These are phyloP conservation scores for Lycia hirtaria DNA, from an alignment of 2,888 invertebrate genomes.

Conservation along the genomic window DNA sequence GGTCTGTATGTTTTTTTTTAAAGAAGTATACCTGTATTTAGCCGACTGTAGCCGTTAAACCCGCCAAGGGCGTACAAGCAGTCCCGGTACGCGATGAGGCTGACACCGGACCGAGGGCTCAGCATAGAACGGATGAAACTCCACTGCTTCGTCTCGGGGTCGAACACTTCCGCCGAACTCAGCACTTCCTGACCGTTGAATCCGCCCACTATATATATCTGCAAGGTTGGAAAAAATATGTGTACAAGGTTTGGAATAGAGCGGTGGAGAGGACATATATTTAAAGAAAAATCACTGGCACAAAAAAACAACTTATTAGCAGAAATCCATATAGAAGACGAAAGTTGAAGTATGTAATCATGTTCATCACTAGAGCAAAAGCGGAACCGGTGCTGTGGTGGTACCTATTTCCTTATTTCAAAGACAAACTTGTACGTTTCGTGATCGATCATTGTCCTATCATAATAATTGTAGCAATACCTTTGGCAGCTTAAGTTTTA, in stretches of 20 bases:
- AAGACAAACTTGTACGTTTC: no score
- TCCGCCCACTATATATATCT: slow-evolving; percentile 92
- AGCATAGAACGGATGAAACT: slow-evolving; percentile 89
- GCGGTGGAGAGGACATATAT: neutral
- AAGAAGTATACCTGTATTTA: slow-evolving; percentile 89
- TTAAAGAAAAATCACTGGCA: no score
- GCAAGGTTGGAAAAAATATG: slow-evolving; percentile 2
- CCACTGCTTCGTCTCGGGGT: slow-evolving; percentile 90
- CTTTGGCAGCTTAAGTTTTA: no score
- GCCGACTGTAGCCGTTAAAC: slow-evolving; percentile 90
- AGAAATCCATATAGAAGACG: no score
- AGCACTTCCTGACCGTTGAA: slow-evolving; percentile 92
- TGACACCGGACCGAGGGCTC: slow-evolving; percentile 91
- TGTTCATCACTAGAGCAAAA: no score
- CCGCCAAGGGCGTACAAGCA: slow-evolving; percentile 92
- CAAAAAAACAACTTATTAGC: no score
- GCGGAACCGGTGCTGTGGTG: no score
- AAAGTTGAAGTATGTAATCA: no score
- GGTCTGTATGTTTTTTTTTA: no score
- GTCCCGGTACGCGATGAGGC: slow-evolving; percentile 88
- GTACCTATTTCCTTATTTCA: no score
- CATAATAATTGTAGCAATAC: no score
- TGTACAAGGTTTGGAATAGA: neutral
- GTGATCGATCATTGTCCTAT: no score
- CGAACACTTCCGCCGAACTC: slow-evolving; percentile 90